phyloP scores from a whole-genome alignment of 2,113 vertebrate genomes.

The Rhea pennata region DNA sequence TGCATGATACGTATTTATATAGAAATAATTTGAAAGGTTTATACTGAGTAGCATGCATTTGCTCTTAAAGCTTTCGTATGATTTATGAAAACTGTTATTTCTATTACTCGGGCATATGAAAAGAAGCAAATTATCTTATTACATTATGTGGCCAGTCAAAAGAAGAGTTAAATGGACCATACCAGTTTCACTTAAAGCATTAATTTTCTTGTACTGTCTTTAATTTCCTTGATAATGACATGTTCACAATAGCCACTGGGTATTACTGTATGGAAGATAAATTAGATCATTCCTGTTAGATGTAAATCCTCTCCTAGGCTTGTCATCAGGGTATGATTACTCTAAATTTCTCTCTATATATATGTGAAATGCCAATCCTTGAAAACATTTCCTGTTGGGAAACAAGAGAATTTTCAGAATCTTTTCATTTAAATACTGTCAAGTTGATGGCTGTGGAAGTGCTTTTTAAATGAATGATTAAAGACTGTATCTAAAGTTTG shows the following conservation, averaged over 20 bases:
- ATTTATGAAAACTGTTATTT: constrained; percentile 58
- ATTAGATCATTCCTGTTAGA: constrained; percentile 66
- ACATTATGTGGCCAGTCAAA: constrained; percentile 46
- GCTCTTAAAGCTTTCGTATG: constrained; percentile 27
- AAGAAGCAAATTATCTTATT: constrained; percentile 55
- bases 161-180: constrained; percentile 68
- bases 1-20: not conserved
- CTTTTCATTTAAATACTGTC: constrained; percentile 65
- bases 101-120: not conserved
- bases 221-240: constrained; percentile 72
- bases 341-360: constrained; percentile 38
- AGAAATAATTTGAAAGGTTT: constrained; percentile 28
- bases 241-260: constrained; percentile 57
- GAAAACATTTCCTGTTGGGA: constrained; percentile 54
- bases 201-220: constrained; percentile 68
- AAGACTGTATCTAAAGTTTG: constrained; percentile 26
- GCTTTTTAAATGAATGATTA: constrained; percentile 68
- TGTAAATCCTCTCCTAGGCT: constrained; percentile 56
- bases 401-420: constrained; percentile 66
- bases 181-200: constrained; percentile 42
- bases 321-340: constrained; percentile 62
- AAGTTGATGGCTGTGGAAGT: constrained; percentile 63
- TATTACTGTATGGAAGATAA: constrained; percentile 61
- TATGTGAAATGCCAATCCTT: constrained; percentile 49
- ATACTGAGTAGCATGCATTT: not conserved